A percentile compares a stretch with the other conserved stretches of the same genome.
phyloP scores from a whole-genome alignment of 2,797 vertebrate species.

The Acrocephalus scirpaceus region DNA sequence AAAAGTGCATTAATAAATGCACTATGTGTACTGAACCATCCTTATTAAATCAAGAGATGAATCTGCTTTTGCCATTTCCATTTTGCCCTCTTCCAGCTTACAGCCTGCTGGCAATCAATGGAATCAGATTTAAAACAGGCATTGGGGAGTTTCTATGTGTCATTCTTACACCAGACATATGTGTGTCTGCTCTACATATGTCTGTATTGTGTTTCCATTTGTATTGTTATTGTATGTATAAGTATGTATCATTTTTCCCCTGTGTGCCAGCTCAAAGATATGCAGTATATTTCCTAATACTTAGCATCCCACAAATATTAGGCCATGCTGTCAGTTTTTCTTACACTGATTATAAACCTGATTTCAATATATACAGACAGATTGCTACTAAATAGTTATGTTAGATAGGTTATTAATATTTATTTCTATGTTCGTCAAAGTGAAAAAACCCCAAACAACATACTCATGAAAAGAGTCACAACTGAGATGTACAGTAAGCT shows the following conservation, averaged over 20 bases:
- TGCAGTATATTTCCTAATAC: not conserved
- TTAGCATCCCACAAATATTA: not conserved
- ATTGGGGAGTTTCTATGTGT: slow-evolving; percentile 5
- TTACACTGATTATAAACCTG: not conserved
- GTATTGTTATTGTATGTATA: not conserved
- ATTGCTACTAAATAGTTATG: not conserved
- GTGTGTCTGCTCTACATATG: slow-evolving; percentile 5
- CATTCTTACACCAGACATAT: slow-evolving; percentile 31
- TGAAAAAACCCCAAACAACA: not conserved
- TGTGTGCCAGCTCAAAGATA: not conserved
- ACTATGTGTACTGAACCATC: slow-evolving; percentile 7
- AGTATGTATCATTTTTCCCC: not conserved
- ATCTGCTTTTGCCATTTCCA: slow-evolving; percentile 22
- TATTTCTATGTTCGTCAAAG: not conserved
- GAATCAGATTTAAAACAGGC: slow-evolving; percentile 50
- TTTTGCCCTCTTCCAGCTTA: slow-evolving; percentile 36
- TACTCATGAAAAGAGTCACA: not conserved
- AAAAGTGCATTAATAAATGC: slow-evolving; percentile 37
- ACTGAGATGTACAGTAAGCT: not conserved
- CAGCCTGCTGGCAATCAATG: slow-evolving; percentile 55
- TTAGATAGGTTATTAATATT: not conserved
- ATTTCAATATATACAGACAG: not conserved
- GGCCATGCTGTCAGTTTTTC: not conserved
- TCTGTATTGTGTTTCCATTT: not conserved
- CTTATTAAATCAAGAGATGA: slow-evolving; percentile 48